Evolutionary conservation across 2,797 vertebrate species (phyloP).

Genomic region (Zenarchopterus dispar): DNA sequence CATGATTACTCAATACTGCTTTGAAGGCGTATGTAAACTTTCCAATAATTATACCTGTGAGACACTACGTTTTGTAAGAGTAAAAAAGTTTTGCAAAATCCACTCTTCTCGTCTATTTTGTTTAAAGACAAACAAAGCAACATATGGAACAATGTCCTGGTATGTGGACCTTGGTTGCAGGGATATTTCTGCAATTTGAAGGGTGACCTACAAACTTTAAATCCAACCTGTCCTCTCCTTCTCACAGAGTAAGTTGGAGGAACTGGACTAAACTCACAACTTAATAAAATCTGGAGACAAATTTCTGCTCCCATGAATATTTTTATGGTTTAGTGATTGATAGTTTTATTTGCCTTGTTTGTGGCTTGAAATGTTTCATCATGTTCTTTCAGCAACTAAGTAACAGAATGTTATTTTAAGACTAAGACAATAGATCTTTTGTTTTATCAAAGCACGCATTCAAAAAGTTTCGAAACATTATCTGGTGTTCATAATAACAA

Average conservation of each 20-base stretch:
- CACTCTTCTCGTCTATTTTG: neutral
- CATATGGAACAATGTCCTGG: neutral
- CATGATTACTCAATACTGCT: neutral
- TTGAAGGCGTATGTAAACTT: neutral
- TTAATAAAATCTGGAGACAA: neutral
- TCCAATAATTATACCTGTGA: neutral
- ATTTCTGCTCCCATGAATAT: too few relatives aligned
- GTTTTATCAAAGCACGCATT: neutral
- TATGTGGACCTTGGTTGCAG: neutral
- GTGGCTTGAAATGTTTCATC: neutral
- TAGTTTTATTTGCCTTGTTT: neutral
- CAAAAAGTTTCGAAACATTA: too few relatives aligned
- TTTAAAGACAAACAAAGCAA: neutral
- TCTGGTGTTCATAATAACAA: too few relatives aligned
- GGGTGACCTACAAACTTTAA: neutral
- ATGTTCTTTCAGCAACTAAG: neutral
- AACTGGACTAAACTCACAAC: neutral
- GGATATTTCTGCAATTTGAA: neutral
- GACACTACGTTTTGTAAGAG: neutral
- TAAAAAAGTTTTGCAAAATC: neutral
- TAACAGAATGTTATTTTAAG: neutral
- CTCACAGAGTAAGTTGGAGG: neutral
- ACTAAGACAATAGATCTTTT: neutral
- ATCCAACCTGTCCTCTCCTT: neutral
- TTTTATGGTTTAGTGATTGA: too few relatives aligned